These are phyloP conservation scores for Dicranocentrus wangi DNA, from an alignment of 2,888 invertebrate species.

Conservation along the genomic window DNA sequence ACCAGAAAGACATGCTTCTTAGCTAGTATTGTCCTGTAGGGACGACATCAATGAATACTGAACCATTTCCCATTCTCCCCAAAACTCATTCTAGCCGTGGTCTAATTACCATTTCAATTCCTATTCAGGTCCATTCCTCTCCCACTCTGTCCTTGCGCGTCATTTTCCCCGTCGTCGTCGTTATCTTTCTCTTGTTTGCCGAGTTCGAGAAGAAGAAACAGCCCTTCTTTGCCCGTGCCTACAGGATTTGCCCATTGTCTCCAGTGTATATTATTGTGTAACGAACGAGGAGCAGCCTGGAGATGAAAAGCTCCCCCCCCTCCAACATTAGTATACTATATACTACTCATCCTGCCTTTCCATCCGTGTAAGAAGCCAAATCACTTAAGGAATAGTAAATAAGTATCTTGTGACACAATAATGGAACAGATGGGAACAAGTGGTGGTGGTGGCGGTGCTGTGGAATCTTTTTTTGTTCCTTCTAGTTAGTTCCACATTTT, in stretches of 20 bases:
- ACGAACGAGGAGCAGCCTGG: no score
- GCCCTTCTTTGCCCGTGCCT: background rate
- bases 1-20: background rate
- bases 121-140: conserved; percentile 52
- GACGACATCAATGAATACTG: conserved; percentile 31
- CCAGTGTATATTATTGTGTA: no score
- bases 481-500: background rate
- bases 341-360: conserved; percentile 9
- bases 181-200: conserved; percentile 22
- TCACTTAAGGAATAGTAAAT: conserved; percentile 57
- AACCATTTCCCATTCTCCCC: conserved; percentile 15
- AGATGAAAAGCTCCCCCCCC: no score
- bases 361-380: conserved; percentile 35
- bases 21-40: conserved; percentile 19
- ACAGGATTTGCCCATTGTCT: no score
- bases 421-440: conserved; percentile 49
- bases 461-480: background rate
- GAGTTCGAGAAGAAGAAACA: background rate
- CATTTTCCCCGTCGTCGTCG: conserved; percentile 36
- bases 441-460: background rate
- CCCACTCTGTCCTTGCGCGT: conserved; percentile 45
- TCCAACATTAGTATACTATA: background rate
- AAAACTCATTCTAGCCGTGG: conserved; percentile 35
- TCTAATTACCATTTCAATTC: conserved; percentile 61
- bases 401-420: conserved; percentile 50